Evolutionary conservation across 2,888 invertebrate genomes (phyloP).

Genomic region (Eristalis arbustorum): DNA sequence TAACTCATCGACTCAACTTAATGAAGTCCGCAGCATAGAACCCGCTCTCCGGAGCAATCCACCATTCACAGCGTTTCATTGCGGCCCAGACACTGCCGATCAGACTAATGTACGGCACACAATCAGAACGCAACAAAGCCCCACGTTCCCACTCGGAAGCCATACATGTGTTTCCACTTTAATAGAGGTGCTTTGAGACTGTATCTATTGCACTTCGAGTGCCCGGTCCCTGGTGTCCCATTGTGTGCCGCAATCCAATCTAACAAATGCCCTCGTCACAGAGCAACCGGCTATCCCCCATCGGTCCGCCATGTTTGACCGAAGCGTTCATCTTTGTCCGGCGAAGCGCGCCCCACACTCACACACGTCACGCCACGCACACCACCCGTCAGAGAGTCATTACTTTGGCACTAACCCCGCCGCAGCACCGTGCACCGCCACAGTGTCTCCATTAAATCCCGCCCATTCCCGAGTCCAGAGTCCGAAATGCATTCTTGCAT

Average conservation of each 20-base stretch:
- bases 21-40: background rate
- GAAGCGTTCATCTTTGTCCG: conserved; percentile 40
- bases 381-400: background rate
- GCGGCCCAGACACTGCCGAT: background rate
- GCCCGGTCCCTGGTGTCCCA: background rate
- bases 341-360: background rate
- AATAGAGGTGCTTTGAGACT: background rate
- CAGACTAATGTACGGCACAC: background rate
- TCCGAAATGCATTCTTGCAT: conserved; percentile 66
- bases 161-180: background rate
- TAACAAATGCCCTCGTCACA: background rate
- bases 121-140: background rate
- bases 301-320: conserved; percentile 46
- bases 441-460: conserved; percentile 50
- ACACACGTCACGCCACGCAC: background rate
- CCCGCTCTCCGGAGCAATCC: background rate
- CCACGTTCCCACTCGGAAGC: background rate
- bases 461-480: conserved; percentile 55
- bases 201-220: background rate
- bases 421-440: conserved; percentile 2
- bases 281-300: background rate
- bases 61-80: background rate
- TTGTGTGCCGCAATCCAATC: background rate
- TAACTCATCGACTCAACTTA: background rate
- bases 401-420: conserved; percentile 2